phyloP scores from a whole-genome alignment of 2,797 vertebrate genomes.

The Eutrigla gurnardus region DNA sequence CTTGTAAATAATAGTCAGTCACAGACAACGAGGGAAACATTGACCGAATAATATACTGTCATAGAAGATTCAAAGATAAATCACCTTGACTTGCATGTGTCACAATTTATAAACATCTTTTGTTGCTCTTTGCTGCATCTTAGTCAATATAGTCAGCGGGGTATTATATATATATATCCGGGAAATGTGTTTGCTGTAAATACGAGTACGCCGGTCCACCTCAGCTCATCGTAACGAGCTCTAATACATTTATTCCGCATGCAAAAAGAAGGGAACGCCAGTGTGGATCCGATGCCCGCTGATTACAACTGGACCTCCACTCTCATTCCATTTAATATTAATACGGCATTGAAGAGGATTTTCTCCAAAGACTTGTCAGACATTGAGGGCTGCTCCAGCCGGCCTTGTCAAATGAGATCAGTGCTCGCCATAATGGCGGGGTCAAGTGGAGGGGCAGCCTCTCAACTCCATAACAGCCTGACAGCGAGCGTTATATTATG shows the following conservation, averaged over 20 bases:
- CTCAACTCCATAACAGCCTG: conserved; percentile 83
- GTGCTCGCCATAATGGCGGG: conserved; percentile 86
- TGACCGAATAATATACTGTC: conserved; percentile 58
- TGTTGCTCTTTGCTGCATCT: not conserved
- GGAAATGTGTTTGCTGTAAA: conserved; percentile 3
- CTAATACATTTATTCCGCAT: conserved; percentile 46
- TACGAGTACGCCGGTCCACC: conserved; percentile 16
- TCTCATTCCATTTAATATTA: conserved; percentile 80
- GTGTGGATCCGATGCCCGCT: conserved; percentile 69
- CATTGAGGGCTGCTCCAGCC: conserved; percentile 82
- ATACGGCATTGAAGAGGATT: conserved; percentile 80
- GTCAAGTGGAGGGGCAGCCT: conserved; percentile 88
- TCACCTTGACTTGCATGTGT: conserved; percentile 40
- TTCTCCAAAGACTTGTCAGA: conserved; percentile 86
- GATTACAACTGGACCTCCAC: conserved; percentile 77
- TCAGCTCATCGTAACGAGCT: conserved; percentile 48
- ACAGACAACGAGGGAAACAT: conserved; percentile 52
- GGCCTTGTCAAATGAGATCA: conserved; percentile 89
- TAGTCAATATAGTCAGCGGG: conserved; percentile 17
- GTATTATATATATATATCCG: conserved; percentile 20
- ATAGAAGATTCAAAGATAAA: conserved; percentile 49
- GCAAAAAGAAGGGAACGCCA: conserved; percentile 39
- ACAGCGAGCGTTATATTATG: conserved; percentile 78
- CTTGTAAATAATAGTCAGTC: conserved; percentile 56
- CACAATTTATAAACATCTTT: conserved; percentile 19